Evolutionary conservation across 2,888 invertebrate species (phyloP), one percentile per base, ranked within the genome.

Genomic region (Thera obeliscata): DNA sequence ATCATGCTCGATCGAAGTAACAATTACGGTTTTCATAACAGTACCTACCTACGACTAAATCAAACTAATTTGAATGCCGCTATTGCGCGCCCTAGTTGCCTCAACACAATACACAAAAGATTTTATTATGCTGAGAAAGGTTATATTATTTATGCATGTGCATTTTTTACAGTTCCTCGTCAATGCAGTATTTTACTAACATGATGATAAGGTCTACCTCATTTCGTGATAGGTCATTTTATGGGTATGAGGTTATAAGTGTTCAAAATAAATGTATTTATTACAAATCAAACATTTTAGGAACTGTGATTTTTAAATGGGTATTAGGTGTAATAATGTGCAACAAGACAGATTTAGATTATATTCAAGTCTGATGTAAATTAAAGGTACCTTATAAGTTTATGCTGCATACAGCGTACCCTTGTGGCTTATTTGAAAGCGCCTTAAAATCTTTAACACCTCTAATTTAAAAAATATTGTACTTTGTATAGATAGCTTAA

Each of bases 101-200:
- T n/a, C 64, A 61, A 72, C 61, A 68, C 63, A 12, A 66, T 61
- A 72, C 61, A 68, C 73, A 73, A 75, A 74, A 70, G 69, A 73
- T 66, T 74, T 71, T 66, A 70, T 73, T 70, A 73, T 67, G 73
- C 74, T 62, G 61, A 69, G 70, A 73, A 70, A 74, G 78, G 73
- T 76, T 75, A 77, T 73, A 71, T 71, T 73, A 70, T 59, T 74
- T 72, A 73, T 65, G 61, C 55, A 71, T 79, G 77, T 77, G 75
- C 79, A 78, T 83, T 78, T 75, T 55, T 69, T 76, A 76, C 64
- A 72, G 65, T 72, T 72, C 74, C 67, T 67, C 71, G 57, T 72
- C 64, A 64, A 66, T 73, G 61, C 75, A 78, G 79, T 81, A 79
- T 81, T 80, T 74, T 66, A 77, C 63, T 71, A 72, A 74, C 72